A percentile compares a stretch with the other conserved stretches of the same genome.
phyloP scores from a whole-genome alignment of 64 coral and sea anemone genomes.

The Stylophora pistillata region DNA sequence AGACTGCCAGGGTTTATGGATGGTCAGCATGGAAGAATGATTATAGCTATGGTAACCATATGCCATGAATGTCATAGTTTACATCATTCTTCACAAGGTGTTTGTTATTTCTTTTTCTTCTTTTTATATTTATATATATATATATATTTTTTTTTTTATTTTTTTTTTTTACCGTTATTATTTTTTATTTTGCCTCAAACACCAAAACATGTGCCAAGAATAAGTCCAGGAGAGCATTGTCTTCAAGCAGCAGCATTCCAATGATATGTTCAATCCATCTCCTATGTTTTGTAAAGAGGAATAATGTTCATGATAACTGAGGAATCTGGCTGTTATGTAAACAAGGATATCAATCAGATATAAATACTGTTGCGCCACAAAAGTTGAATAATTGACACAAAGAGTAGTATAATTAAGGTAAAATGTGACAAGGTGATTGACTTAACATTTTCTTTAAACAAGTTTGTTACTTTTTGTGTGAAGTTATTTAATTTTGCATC shows the following conservation, averaged over 20 bases:
- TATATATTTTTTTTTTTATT: too few species aligned
- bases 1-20: constrained; percentile 48
- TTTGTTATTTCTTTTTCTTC: too few species aligned
- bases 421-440: too few species aligned
- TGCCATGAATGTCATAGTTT: constrained; percentile 57
- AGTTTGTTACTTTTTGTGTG: not conserved
- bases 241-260: not conserved
- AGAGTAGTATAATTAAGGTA: too few species aligned
- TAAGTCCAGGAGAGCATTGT: not conserved
- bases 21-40: constrained; percentile 53
- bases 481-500: not conserved
- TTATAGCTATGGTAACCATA: constrained; percentile 74
- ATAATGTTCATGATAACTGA: not conserved
- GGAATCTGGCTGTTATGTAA: not conserved
- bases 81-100: constrained; percentile 52
- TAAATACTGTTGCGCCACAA: not conserved
- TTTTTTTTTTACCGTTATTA: too few species aligned
- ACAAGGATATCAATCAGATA: not conserved
- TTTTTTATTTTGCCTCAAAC: too few species aligned
- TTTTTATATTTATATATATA: too few species aligned
- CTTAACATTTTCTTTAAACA: too few species aligned
- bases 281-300: not conserved
- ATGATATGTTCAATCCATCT: constrained; percentile 17
- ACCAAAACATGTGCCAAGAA: not conserved
- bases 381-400: too few species aligned